Percentiles rank a stretch among this genome's conserved stretches.
phyloP scores from a whole-genome alignment of 2,797 vertebrate genomes.

The Otus scops region DNA sequence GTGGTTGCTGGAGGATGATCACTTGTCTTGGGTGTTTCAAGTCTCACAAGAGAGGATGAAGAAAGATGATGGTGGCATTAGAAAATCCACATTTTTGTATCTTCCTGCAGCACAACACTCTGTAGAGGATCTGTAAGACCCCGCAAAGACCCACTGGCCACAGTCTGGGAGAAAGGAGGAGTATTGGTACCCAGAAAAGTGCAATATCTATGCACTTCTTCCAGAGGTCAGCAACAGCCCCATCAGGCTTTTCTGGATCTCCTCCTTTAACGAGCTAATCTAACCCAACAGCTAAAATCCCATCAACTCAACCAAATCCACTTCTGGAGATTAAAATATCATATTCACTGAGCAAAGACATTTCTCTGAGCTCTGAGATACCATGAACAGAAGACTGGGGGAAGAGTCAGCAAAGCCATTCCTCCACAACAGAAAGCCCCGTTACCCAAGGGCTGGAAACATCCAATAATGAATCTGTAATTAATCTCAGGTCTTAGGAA shows the following conservation, averaged over 20 bases:
- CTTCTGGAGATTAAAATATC: not conserved
- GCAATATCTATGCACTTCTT: not conserved
- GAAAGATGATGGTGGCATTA: not conserved
- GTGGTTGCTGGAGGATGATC: not conserved
- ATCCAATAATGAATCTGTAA: not conserved
- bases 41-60: not conserved
- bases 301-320: not conserved
- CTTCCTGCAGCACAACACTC: not conserved
- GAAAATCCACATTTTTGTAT: not conserved
- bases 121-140: not conserved
- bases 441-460: not conserved
- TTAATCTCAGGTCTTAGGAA: not conserved
- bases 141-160: not conserved
- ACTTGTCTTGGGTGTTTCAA: not conserved
- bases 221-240: not conserved
- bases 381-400: no score
- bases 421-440: rapidly evolving
- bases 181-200: not conserved
- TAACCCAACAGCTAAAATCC: slow-evolving; percentile 1
- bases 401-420: not conserved
- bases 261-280: not conserved
- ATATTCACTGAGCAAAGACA: not conserved
- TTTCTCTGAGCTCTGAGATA: not conserved
- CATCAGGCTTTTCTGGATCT: not conserved
- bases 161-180: not conserved